Evolutionary conservation across 2,888 invertebrate species (phyloP).

Genomic region (Pyrochroa serraticornis): DNA sequence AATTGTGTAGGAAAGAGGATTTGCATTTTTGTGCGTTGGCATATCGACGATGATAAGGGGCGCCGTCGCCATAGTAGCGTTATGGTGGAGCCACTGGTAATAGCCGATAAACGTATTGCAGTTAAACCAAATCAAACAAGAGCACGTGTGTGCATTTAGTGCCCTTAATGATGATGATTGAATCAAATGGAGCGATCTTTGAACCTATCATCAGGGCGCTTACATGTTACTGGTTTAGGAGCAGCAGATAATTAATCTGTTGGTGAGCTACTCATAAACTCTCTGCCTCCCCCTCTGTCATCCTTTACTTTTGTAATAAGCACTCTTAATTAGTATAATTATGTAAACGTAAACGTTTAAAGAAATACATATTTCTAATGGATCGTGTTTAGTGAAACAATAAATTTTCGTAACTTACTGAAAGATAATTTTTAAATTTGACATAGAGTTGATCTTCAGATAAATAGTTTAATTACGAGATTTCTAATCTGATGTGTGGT

Average conservation of each 20-base stretch:
- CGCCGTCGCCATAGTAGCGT: conserved; percentile 19
- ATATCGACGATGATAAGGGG: conserved; percentile 8
- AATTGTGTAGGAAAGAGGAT: conserved; percentile 16
- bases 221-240: neutral
- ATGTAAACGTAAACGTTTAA: too few relatives aligned
- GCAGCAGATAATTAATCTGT: conserved; percentile 6
- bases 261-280: neutral
- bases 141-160: conserved; percentile 38
- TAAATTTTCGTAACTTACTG: too few relatives aligned
- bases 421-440: too few relatives aligned
- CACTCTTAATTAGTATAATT: too few relatives aligned
- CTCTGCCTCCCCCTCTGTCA: neutral
- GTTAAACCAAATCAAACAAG: conserved; percentile 34
- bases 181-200: conserved; percentile 24
- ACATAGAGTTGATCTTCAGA: too few relatives aligned
- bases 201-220: too few relatives aligned
- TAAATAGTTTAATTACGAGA: too few relatives aligned
- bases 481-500: too few relatives aligned
- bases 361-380: too few relatives aligned
- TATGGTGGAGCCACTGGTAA: conserved; percentile 25
- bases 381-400: too few relatives aligned
- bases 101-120: conserved; percentile 33
- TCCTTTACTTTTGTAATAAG: too few relatives aligned
- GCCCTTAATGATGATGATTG: conserved; percentile 32
- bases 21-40: conserved; percentile 17